Evolutionary conservation across 2,888 invertebrate genomes (phyloP).

Genomic region (Hyppa rectilinea): DNA sequence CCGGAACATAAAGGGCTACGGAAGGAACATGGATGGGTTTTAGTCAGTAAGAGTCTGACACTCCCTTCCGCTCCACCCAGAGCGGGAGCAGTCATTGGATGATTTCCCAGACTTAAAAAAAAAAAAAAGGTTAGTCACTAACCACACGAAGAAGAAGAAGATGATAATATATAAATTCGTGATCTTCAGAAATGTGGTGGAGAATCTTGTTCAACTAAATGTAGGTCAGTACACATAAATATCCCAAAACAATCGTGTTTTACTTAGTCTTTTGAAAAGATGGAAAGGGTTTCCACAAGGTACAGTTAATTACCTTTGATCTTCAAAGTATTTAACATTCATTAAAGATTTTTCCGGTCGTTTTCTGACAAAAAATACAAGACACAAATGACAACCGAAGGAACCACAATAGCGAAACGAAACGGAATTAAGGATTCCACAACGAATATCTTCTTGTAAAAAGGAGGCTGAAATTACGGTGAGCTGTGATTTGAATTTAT

Average conservation of each 20-base stretch:
- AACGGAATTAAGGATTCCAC: conserved; percentile 88
- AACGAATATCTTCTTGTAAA: conserved; percentile 85
- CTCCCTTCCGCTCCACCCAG: too few species aligned
- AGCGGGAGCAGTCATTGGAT: too few species aligned
- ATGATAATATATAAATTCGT: too few species aligned
- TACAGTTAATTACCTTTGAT: conserved; percentile 30
- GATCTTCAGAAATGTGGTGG: background rate
- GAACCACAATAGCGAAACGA: conserved; percentile 85
- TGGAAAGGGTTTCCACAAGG: conserved; percentile 26
- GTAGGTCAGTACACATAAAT: conserved; percentile 9
- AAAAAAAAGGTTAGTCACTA: too few species aligned
- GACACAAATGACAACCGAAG: conserved; percentile 80
- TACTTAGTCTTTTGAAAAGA: conserved; percentile 31
- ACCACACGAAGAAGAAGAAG: too few species aligned
- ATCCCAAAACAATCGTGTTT: conserved; percentile 30
- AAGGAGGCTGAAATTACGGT: conserved; percentile 86
- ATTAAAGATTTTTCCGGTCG: conserved; percentile 44
- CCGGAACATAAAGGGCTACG: too few species aligned
- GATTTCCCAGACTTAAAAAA: too few species aligned
- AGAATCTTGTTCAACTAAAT: background rate
- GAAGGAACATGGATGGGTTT: too few species aligned
- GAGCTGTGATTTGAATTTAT: conserved; percentile 89
- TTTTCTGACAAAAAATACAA: conserved; percentile 63
- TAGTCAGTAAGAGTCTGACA: too few species aligned
- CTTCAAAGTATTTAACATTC: conserved; percentile 55